Base-by-base conservation (phyloP, 2,797 vertebrate species). In the Halcyon badia region DNA sequence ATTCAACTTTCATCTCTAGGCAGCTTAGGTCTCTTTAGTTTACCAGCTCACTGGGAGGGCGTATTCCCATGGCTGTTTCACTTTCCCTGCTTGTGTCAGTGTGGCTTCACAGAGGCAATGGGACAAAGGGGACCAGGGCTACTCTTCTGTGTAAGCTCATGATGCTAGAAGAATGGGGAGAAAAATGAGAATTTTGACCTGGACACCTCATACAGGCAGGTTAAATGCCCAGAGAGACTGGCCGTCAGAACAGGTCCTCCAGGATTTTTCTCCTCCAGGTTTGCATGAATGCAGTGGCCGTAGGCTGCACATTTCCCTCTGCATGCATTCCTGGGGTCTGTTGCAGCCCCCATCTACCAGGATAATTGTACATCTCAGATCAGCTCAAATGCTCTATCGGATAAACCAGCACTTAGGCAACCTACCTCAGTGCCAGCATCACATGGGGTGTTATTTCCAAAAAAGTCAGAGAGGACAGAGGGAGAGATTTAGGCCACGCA, bases 171-270 rank as follows among this genome's bases (percentile, higher is more conserved):
- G 46, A 73, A 57, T 12, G 15, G 22, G 6, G 4, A 49, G 1
- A 6, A 46, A 64, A 30, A 9, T 2, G 2, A 9, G 33, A 21
- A 21, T 80, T 93, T 80, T 58, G 21, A 11, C 24, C 60, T 4
- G 3, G 68, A 25, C 3, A 14, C 5, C 2, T 48, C 0, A 0
- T 22, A 26, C 5, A 46, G 7, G 24, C 35, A 69, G 25, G 6
- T n/a, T 13, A 0, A 5, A 35, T 35, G 37, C 22, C 28, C 1
- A 22, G 33, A 20, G 17, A n/a, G 15, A 11, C 28, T 58, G 39
- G 48, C 22, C 75, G 26, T 22, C 39, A 35, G 42, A 77, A 8
- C 12, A 73, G 37, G 37, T 12, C 37, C 37, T 39, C 37, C 37
- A 39, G 6, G 35, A 25, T 25, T 14, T 57, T 86, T 65, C 37